Evolutionary conservation across 2,888 invertebrate species (phyloP), one percentile per base, ranked within the genome.

Genomic region (Athetis lepigone): DNA sequence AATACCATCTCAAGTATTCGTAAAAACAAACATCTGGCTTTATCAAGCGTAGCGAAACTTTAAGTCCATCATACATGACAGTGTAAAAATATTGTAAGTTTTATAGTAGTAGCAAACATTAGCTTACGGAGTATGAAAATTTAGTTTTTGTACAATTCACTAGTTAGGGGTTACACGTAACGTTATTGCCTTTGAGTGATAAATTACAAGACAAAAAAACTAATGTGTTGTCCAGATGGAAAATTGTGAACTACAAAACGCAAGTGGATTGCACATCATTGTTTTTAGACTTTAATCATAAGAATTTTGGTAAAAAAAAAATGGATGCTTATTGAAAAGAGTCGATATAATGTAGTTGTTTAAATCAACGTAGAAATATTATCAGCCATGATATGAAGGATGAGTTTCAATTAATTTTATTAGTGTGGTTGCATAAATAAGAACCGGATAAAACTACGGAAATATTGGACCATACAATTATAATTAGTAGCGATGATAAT

Each of bases 71-170:
- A 69, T 80, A 75, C 76, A 80, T 80, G 82, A 80, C 84, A 79
- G 86, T 91, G 91, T 93, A 92, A 86, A 92, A 91, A 90, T 90
- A 87, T 84, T 81, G 82, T 93, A 93, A 92, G 91, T 86, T 89
- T 84, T 85, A 86, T 90, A 90, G 87, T 70, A 69, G 86, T 91
- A 93, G 90, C 83, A 77, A 82, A 80, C 71, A 72, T 85, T 91
- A 91, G 90, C 89, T 89, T 90, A 92, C 76, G 86, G 84, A 81
- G 85, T 89, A 88, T 86, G 85, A 87, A 86, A 87, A 88, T 89
- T 88, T 93, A 93, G 93, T 92, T 94, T 94, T 94, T 94, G 90
- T 94, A 94, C 93, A 90, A 92, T 85, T 88, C 91, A 92, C 90
- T 92, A 91, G 89, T 88, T 90, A 89, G 88, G 85, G 85, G 74